Evolutionary conservation across 2,797 vertebrate genomes (phyloP).

Genomic region (Alcedo atthis): DNA sequence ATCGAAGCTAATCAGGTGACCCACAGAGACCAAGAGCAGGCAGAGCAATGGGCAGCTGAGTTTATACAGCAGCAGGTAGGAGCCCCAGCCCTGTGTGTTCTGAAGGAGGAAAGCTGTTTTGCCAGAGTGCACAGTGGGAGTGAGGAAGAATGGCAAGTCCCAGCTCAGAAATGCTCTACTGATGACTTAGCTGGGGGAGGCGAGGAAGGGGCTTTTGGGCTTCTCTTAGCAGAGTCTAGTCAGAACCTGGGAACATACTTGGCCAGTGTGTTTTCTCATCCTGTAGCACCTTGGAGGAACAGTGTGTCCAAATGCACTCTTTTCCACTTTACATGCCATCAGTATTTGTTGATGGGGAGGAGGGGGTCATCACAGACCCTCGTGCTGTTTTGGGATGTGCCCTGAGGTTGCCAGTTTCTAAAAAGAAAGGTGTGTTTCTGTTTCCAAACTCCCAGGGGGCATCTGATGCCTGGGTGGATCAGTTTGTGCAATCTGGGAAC

Average conservation of each 20-base stretch:
- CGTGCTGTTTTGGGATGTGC: neutral
- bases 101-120: conserved; percentile 53
- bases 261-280: neutral
- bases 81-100: conserved; percentile 41
- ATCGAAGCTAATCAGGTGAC: conserved; percentile 95
- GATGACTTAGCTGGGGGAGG: neutral
- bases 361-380: neutral
- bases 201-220: neutral
- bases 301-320: neutral
- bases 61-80: conserved; percentile 96
- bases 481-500: conserved; percentile 83
- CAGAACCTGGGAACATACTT: neutral
- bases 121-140: conserved; percentile 58
- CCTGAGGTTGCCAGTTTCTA: conserved; percentile 1
- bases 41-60: conserved; percentile 98
- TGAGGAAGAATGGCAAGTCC: conserved; percentile 29
- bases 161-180: neutral
- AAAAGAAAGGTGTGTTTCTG: conserved; percentile 41
- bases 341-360: neutral
- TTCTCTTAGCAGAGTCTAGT: conserved; percentile 16
- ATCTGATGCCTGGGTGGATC: conserved; percentile 95
- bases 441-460: conserved; percentile 82
- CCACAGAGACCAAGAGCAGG: conserved; percentile 92
- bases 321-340: neutral
- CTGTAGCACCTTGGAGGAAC: neutral